These are phyloP conservation scores for Syngnathus scovelli DNA, from an alignment of 2,113 vertebrate species.

Conservation along the genomic window DNA sequence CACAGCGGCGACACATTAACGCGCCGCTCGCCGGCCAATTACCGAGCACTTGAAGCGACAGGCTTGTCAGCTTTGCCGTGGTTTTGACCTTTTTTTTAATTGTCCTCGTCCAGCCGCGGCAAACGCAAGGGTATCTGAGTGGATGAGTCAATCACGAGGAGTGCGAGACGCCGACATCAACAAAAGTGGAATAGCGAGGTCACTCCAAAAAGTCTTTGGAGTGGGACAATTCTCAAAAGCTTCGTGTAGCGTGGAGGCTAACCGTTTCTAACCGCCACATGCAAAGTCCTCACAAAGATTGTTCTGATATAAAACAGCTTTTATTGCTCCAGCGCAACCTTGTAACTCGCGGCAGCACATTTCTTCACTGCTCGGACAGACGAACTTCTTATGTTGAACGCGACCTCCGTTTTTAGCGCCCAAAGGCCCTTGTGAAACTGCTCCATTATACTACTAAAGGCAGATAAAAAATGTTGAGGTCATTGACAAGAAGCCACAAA, in stretches of 20 bases:
- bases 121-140: conserved; percentile 23
- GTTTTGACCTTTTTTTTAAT: conserved; percentile 58
- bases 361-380: not conserved
- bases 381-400: not conserved
- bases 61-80: conserved; percentile 17
- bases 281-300: conserved; percentile 47
- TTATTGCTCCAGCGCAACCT: not conserved
- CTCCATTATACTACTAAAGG: not conserved
- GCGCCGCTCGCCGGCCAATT: conserved; percentile 43
- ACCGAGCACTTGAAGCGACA: conserved; percentile 46
- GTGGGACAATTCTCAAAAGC: conserved; percentile 38
- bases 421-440: not conserved
- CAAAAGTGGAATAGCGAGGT: conserved; percentile 31
- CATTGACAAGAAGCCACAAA: not conserved
- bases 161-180: conserved; percentile 36
- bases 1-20: conserved; percentile 30
- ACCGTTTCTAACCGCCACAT: conserved; percentile 46
- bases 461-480: not conserved
- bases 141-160: conserved; percentile 23
- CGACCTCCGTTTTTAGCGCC: not conserved
- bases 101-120: conserved; percentile 36
- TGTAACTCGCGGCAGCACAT: not conserved
- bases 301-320: not conserved
- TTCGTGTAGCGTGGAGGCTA: conserved; percentile 57
- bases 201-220: conserved; percentile 41